Base-by-base conservation (phyloP, 2,113 vertebrate genomes). In the Acanthisitta chloris region DNA sequence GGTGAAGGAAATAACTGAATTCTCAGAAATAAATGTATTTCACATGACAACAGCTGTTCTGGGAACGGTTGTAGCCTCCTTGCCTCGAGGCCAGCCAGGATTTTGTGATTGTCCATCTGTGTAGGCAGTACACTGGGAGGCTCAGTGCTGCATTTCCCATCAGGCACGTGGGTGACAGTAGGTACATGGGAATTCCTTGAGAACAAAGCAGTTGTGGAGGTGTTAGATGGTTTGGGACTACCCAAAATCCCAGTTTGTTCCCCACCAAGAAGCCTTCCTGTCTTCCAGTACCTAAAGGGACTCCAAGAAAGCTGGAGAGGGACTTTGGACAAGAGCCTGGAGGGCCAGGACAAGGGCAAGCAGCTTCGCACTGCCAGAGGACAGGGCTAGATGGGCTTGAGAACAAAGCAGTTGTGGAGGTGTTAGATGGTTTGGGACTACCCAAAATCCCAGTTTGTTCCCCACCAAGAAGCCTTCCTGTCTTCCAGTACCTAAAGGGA, bases 121-220 rank as follows among this genome's bases (percentile, higher is more conserved):
- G 28, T 29, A 38, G 45, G 11, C 34, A 80, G 24, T 5, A 20
- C 2, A 3, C 14, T 0, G 0, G 26, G 36, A 26, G 15, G 31
- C 11, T 89, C 55, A 8, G 73, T 28, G 86, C 15, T 58, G 59
- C 23, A 3, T 83, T 94, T 81, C 79, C 92, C 59, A 70, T 55
- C 8, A 10, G 54, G 57, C 55, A 9, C 10, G 7, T 2, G 42
- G 64, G 77, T 66, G 81, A 79, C 58, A 42, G 64, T 57, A 71
- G 87, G 57, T 78, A 49, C 36, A 4, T 38, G 77, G 80, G 80
- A 92, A 95, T 92, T 80, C 84, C 67, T 55, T 23, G 13, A 40
- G 61, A 23, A 7, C 3, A 1, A 33, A 8, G 21, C 42, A 88
- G 11, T 25, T 40, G 34, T 28, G 36, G 34, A 64, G 48, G 6